Evolutionary conservation across 2,113 vertebrate species (phyloP).

Genomic region (Ptychochromis oligacanthus): DNA sequence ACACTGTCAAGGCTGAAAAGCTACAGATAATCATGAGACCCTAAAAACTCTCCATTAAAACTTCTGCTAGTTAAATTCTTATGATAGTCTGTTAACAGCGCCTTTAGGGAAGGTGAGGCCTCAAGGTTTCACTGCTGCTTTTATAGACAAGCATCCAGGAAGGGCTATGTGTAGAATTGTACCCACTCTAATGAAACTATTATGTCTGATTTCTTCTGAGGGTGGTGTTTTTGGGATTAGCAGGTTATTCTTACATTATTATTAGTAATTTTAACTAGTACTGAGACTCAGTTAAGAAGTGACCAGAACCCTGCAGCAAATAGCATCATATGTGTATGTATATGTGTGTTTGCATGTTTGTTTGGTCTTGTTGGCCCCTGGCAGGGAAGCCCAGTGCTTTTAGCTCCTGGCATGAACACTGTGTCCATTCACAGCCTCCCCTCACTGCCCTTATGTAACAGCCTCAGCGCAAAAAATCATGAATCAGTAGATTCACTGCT

Average conservation of each 20-base stretch:
- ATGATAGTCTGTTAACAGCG: not conserved
- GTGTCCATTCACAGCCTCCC: conserved; percentile 14
- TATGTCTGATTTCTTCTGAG: not conserved
- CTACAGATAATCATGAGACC: not conserved
- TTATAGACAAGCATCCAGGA: not conserved
- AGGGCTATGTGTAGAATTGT: not conserved
- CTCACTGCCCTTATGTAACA: conserved; percentile 20
- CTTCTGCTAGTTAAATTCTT: not conserved
- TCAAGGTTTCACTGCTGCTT: conserved; percentile 11
- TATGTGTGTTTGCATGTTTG: conserved; percentile 9
- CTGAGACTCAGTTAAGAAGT: not conserved
- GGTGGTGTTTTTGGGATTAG: not conserved
- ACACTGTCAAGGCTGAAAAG: not conserved
- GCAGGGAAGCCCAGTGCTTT: conserved; percentile 2
- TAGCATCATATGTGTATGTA: not conserved
- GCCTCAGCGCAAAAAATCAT: conserved; percentile 16
- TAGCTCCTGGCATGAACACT: conserved; percentile 20
- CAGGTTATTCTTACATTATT: not conserved
- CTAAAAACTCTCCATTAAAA: not conserved
- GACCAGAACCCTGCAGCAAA: not conserved
- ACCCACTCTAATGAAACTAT: not conserved
- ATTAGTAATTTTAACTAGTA: not conserved
- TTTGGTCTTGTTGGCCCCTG: not conserved
- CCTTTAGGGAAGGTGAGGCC: not conserved
- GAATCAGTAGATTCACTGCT: conserved; percentile 36